Percentiles rank a stretch among this genome's conserved stretches.
These are phyloP conservation scores for Hippocampus comes DNA, from an alignment of 2,113 vertebrate species.

Conservation along the genomic window DNA sequence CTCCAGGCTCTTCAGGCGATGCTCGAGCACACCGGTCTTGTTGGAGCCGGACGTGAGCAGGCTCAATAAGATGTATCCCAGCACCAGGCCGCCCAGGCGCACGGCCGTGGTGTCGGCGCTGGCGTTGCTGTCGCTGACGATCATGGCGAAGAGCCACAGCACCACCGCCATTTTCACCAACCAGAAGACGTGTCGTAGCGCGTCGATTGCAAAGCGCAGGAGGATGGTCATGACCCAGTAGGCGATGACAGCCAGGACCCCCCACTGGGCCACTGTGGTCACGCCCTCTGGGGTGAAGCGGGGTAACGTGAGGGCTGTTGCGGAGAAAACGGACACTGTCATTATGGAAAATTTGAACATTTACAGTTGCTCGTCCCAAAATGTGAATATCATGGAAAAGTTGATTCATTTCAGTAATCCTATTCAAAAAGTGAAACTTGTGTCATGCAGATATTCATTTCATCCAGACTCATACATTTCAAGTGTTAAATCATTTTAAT, in stretches of 20 bases:
- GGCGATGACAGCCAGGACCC: constrained; percentile 65
- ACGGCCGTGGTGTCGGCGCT: constrained; percentile 51
- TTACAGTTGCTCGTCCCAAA: too few species aligned
- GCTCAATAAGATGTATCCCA: constrained; percentile 56
- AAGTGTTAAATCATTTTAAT: too few species aligned
- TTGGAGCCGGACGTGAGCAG: constrained; percentile 48
- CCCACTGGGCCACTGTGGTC: constrained; percentile 68
- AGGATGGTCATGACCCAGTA: constrained; percentile 69
- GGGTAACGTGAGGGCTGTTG: constrained; percentile 61
- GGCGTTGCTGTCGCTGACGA: constrained; percentile 59
- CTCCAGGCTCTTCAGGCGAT: constrained; percentile 62
- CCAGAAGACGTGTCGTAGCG: constrained; percentile 69
- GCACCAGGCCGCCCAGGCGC: constrained; percentile 63
- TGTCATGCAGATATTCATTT: too few species aligned
- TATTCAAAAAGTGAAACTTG: too few species aligned
- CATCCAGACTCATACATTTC: too few species aligned
- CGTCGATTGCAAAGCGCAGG: constrained; percentile 55
- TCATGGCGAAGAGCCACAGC: constrained; percentile 69
- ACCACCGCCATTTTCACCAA: constrained; percentile 61
- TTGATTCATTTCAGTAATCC: too few species aligned
- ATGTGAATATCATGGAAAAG: too few species aligned
- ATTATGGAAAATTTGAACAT: background rate
- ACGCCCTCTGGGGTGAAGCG: constrained; percentile 73
- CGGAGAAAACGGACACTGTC: constrained; percentile 7
- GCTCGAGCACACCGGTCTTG: constrained; percentile 46